Conservation (phyloP, 2,113 vertebrate species). For the Sigmodon hispidus region DNA sequence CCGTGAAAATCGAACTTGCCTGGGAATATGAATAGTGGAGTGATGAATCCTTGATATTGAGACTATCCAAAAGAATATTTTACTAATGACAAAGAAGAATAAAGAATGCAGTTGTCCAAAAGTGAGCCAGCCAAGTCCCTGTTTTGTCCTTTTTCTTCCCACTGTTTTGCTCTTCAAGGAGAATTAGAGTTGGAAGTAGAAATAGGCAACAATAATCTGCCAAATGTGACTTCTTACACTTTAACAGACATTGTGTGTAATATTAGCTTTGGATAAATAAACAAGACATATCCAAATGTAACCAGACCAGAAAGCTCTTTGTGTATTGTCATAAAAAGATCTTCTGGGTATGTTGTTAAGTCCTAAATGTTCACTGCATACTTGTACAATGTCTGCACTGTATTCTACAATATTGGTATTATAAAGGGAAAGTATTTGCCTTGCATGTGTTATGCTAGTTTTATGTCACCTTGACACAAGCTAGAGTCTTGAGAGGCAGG, state of each 20-base stretch:
- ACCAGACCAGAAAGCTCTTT: conserved; percentile 21
- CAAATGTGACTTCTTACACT: neutral
- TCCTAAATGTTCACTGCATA: neutral
- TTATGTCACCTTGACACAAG: neutral
- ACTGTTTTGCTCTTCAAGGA: neutral
- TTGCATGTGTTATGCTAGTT: neutral
- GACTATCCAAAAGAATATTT: conserved; percentile 12
- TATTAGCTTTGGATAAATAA: neutral
- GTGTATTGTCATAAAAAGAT: neutral
- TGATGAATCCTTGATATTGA: conserved; percentile 1
- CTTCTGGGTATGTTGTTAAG: neutral
- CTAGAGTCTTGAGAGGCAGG: neutral
- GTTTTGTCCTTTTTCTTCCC: neutral
- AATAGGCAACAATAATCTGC: neutral
- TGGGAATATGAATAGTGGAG: conserved; percentile 19
- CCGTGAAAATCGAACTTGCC: conserved; percentile 38
- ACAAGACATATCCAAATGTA: neutral
- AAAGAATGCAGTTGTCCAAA: neutral
- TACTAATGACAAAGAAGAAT: neutral
- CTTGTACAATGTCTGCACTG: neutral
- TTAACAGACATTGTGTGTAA: neutral
- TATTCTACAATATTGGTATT: conserved; percentile 9
- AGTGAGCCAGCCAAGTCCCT: neutral
- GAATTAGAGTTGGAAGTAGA: neutral
- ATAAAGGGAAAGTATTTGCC: neutral